Evolutionary conservation across 2,797 vertebrate genomes (phyloP).

Genomic region (Emys orbicularis): DNA sequence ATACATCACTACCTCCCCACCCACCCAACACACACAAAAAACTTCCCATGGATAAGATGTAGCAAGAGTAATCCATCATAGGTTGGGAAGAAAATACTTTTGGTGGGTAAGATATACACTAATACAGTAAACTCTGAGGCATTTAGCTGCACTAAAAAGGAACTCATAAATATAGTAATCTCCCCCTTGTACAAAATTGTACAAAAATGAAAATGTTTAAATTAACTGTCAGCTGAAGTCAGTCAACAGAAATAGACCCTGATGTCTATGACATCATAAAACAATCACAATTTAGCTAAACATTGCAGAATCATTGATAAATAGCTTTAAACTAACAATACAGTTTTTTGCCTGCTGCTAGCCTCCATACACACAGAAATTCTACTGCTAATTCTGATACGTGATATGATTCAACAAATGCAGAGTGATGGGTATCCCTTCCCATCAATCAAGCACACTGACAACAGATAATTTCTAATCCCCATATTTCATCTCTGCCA

Average conservation of each 20-base stretch:
- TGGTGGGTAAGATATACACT: neutral
- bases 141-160: neutral
- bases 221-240: neutral
- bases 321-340: neutral
- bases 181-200: neutral
- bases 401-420: neutral
- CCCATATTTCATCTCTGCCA: neutral
- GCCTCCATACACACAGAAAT: neutral
- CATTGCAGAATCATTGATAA: neutral
- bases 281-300: neutral
- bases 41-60: neutral
- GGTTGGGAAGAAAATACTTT: no score
- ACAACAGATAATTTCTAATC: neutral
- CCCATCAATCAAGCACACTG: neutral
- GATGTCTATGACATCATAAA: neutral
- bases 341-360: neutral
- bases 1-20: neutral
- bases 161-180: neutral
- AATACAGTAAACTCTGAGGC: neutral
- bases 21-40: neutral
- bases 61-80: no score
- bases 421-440: neutral
- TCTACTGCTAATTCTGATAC: neutral
- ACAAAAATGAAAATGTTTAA: neutral
- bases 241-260: neutral